Evolutionary conservation across 2,888 invertebrate genomes (phyloP).

Genomic region (Thelaira solivaga): DNA sequence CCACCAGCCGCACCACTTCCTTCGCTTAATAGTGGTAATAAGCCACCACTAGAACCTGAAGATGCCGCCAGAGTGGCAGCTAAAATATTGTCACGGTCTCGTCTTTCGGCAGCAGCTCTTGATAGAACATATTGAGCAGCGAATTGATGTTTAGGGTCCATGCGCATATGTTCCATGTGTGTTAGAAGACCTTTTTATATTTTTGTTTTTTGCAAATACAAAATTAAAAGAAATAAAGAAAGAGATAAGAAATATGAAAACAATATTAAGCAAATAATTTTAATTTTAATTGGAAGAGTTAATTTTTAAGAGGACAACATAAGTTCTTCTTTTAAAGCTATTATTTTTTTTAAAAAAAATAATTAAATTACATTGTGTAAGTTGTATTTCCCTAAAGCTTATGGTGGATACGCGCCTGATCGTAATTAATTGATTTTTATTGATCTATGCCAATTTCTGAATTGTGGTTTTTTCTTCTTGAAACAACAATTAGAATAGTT

Average conservation of each 20-base stretch:
- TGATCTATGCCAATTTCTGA: too few species aligned
- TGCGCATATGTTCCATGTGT: slow-evolving; percentile 97
- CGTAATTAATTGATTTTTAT: too few species aligned
- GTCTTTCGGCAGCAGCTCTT: slow-evolving; percentile 91
- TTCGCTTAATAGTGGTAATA: slow-evolving; percentile 65
- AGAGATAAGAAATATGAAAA: too few species aligned
- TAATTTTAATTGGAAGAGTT: neutral
- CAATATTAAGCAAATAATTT: too few species aligned
- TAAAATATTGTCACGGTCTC: slow-evolving; percentile 88
- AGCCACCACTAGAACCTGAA: slow-evolving; percentile 76
- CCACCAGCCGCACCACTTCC: slow-evolving; percentile 64
- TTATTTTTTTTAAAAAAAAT: too few species aligned
- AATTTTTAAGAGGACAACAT: too few species aligned
- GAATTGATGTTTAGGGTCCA: slow-evolving; percentile 97
- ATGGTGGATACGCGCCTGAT: too few species aligned
- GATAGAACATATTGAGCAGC: slow-evolving; percentile 95
- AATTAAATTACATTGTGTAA: too few species aligned
- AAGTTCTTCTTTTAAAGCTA: too few species aligned
- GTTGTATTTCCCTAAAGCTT: too few species aligned
- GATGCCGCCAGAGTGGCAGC: slow-evolving; percentile 82
- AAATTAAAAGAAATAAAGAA: too few species aligned
- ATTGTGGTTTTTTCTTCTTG: neutral
- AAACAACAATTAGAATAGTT: neutral
- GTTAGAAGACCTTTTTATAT: slow-evolving; percentile 85
- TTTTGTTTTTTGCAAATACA: neutral